Base-by-base conservation (phyloP, 2,888 invertebrate species). In the Archips xylosteana region DNA sequence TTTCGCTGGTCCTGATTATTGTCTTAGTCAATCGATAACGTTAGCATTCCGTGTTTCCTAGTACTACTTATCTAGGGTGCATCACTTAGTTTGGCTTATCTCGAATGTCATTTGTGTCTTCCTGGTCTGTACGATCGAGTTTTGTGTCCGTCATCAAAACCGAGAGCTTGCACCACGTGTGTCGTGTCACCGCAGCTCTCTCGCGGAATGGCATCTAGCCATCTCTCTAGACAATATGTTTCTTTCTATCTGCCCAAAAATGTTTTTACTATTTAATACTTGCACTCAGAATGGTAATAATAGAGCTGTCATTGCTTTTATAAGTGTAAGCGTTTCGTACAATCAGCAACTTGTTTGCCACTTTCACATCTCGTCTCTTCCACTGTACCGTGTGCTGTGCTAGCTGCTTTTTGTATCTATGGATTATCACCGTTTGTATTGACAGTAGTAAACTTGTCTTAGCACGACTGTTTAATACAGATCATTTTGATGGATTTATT, bases 341-440 rank as follows among this genome's bases (percentile, higher is more conserved):
- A 89, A 91, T 89, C 91, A 92, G 91, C 92, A 89, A 92, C 86
- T 88, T 90, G 90, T 92, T 92, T 92, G 91, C 90, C 91, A 92
- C 91, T 90, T 88, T 92, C 94, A 92, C 92, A 88, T 91, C 86
- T 94, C 90, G 94, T 91, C 91, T 92, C 90, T 92, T 92, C 94
- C 93, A 94, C 94, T 92, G 90, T 93, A 90, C 86, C 90, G 94
- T 93, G 94, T 94, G 94, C 92, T 93, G 91, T 93, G 94, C 92
- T 94, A 94, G 94, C 94, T 94, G 94, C 94, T 94, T 94, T 92
- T 94, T 92, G 94, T 94, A 91, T 92, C 91, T 93, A 92, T 92
- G 91, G 92, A 89, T 92, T 90, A 91, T 92, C 94, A 94, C 94
- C 90, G 90, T 73, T 67, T 90, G 88, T 91, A 88, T 88, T 89